Percentiles rank a stretch among this genome's conserved stretches.
Evolutionary conservation across 2,888 invertebrate genomes (phyloP).

Genomic region (Drosophila anomelani): DNA sequence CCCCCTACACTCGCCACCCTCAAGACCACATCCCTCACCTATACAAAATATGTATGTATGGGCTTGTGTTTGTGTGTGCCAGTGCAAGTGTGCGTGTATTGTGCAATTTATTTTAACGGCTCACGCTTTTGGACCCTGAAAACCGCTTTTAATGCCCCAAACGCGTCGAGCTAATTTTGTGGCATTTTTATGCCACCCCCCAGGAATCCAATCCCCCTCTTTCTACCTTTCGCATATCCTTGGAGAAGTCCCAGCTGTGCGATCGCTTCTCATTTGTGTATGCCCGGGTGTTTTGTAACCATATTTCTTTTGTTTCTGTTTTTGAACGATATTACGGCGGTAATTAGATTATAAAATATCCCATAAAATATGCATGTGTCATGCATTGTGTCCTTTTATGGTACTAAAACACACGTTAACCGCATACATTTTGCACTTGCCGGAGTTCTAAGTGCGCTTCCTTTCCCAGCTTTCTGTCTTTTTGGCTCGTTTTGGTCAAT

Average conservation of each 20-base stretch:
- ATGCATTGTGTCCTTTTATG: constrained; percentile 70
- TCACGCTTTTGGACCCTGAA: constrained; percentile 70
- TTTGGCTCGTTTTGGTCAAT: constrained; percentile 65
- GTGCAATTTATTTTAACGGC: constrained; percentile 77
- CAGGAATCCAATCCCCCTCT: constrained; percentile 1
- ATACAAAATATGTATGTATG: not conserved
- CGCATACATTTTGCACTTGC: constrained; percentile 29
- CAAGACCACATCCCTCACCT: constrained; percentile 4
- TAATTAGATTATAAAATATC: constrained; percentile 83
- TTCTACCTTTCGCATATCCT: not conserved
- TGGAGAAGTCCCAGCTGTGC: constrained; percentile 68
- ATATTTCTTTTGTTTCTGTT: constrained; percentile 32
- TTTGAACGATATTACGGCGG: constrained; percentile 65
- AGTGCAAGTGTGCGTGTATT: constrained; percentile 55
- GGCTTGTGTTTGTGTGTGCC: constrained; percentile 2
- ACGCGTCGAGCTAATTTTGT: constrained; percentile 77
- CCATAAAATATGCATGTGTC: constrained; percentile 75
- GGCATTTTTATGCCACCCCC: constrained; percentile 68
- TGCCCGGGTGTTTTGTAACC: constrained; percentile 3
- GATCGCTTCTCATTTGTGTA: constrained; percentile 65
- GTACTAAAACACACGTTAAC: constrained; percentile 71
- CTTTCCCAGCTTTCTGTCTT: not conserved
- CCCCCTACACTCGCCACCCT: not conserved
- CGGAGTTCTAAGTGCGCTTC: constrained; percentile 32
- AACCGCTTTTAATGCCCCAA: constrained; percentile 75